Percentiles rank a stretch among this genome's conserved stretches.
These are phyloP conservation scores for Hemicrepidius hirtus DNA, from an alignment of 2,888 invertebrate genomes.

Conservation along the genomic window DNA sequence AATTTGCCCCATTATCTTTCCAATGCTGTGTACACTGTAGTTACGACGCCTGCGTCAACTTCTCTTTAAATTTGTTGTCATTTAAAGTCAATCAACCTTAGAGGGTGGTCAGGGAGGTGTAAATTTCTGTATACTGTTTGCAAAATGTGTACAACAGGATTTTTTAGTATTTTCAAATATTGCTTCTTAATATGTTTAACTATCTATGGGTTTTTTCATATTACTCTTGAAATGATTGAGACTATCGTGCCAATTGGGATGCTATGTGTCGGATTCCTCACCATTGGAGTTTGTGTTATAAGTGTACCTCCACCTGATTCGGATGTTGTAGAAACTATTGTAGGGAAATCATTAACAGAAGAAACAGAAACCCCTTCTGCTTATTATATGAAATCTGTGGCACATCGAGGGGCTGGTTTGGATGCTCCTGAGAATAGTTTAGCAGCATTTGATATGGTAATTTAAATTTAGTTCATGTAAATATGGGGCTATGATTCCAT, in stretches of 20 bases:
- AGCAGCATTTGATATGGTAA: constrained; percentile 81
- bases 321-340: constrained; percentile 72
- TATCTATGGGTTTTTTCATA: constrained; percentile 63
- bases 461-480: constrained; percentile 9
- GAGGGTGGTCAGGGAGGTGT: no score
- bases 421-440: constrained; percentile 90
- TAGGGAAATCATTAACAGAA: constrained; percentile 72
- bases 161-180: constrained; percentile 45
- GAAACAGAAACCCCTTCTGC: constrained; percentile 71
- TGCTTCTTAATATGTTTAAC: constrained; percentile 59
- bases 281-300: constrained; percentile 72
- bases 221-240: constrained; percentile 63
- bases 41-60: not conserved
- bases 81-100: not conserved
- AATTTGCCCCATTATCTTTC: no score
- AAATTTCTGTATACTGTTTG: no score
- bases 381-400: constrained; percentile 78
- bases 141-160: constrained; percentile 43
- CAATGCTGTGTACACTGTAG: no score
- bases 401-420: constrained; percentile 83
- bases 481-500: no score
- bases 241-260: constrained; percentile 66
- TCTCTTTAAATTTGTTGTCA: constrained; percentile 21
- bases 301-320: constrained; percentile 72
- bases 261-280: constrained; percentile 61